Conservation (phyloP, 2,797 vertebrate genomes). For the Toxotes lorentzi region DNA sequence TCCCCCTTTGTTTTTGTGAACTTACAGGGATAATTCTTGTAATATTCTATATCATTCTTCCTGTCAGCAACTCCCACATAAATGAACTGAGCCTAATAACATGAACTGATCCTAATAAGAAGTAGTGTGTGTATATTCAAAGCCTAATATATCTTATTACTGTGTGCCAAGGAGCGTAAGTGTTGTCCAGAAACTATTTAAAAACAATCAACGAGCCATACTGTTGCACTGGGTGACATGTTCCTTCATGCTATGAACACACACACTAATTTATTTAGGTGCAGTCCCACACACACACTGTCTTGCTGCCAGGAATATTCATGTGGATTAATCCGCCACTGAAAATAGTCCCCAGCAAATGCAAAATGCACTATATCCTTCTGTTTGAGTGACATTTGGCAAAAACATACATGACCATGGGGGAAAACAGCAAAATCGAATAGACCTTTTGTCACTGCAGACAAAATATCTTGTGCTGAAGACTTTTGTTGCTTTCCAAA, state of each 20-base stretch:
- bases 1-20: neutral
- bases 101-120: neutral
- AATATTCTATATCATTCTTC: neutral
- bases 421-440: too few relatives aligned
- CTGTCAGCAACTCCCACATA: neutral
- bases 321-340: neutral
- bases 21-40: neutral
- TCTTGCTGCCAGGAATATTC: neutral
- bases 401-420: too few relatives aligned
- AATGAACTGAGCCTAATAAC: neutral
- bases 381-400: too few relatives aligned
- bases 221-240: neutral
- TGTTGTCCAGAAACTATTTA: neutral
- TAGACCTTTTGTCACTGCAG: neutral
- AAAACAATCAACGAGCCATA: neutral
- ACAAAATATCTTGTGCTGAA: neutral
- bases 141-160: neutral
- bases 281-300: neutral
- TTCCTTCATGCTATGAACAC: neutral
- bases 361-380: too few relatives aligned
- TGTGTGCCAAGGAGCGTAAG: too few relatives aligned
- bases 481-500: neutral
- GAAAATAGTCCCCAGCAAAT: neutral
- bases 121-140: neutral
- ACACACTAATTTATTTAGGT: neutral